Percentiles rank a stretch among this genome's conserved stretches.
Conservation (phyloP, 2,888 invertebrate species). For the Clistopyga incitator region DNA sequence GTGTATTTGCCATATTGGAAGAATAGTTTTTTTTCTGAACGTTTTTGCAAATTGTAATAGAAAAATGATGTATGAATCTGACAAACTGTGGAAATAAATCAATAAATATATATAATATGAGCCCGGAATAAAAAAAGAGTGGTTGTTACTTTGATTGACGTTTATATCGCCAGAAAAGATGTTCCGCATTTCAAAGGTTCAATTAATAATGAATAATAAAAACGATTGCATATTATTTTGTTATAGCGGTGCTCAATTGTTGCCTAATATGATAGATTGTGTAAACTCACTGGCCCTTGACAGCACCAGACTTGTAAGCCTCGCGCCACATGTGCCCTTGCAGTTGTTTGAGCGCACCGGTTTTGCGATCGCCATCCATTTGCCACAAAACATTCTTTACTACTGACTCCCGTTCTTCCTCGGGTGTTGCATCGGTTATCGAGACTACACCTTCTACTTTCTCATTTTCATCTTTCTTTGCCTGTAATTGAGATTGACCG, state of each 20-base stretch:
- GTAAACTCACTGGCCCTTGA: constrained; percentile 95
- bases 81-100: too few relatives aligned
- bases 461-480: constrained; percentile 86
- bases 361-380: constrained; percentile 93
- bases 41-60: too few relatives aligned
- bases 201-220: not conserved
- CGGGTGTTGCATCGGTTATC: constrained; percentile 86
- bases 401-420: constrained; percentile 87
- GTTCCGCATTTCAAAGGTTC: not conserved
- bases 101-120: too few relatives aligned
- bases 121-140: too few relatives aligned
- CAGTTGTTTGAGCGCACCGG: constrained; percentile 92
- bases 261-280: not conserved
- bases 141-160: too few relatives aligned
- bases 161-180: too few relatives aligned
- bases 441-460: constrained; percentile 86
- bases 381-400: constrained; percentile 91
- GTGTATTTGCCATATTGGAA: too few relatives aligned
- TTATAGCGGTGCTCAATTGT: not conserved
- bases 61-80: too few relatives aligned
- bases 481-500: constrained; percentile 75
- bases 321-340: constrained; percentile 96
- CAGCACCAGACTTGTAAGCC: constrained; percentile 91
- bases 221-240: not conserved
- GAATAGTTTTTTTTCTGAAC: too few relatives aligned